A percentile compares a stretch with the other conserved stretches of the same genome.
Conservation (phyloP, 2,888 invertebrate genomes). For the Phrixothrix hirtus region DNA sequence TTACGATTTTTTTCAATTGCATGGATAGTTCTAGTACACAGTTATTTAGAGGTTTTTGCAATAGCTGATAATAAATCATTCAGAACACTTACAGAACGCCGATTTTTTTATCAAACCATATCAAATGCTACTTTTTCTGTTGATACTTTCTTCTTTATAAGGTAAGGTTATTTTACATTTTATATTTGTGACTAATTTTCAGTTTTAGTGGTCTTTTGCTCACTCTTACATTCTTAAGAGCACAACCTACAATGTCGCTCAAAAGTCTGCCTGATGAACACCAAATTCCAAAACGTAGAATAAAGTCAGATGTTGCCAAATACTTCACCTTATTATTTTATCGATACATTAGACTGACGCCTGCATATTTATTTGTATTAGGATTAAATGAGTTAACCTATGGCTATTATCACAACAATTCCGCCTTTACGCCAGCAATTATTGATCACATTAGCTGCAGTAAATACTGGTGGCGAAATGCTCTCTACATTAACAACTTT, state of each 20-base stretch:
- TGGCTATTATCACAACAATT: conserved; percentile 70
- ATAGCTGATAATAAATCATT: conserved; percentile 75
- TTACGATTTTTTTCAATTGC: conserved; percentile 76
- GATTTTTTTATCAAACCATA: conserved; percentile 79
- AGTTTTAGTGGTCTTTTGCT: conserved; percentile 70
- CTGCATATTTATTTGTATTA: conserved; percentile 80
- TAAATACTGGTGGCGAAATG: conserved; percentile 81
- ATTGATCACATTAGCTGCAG: conserved; percentile 74
- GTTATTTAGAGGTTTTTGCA: conserved; percentile 79
- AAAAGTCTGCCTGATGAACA: neutral
- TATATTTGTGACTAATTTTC: conserved; percentile 8
- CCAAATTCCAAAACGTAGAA: conserved; percentile 49
- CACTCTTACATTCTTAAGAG: conserved; percentile 69
- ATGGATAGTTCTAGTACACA: conserved; percentile 86
- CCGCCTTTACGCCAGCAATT: conserved; percentile 74
- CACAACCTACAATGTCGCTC: conserved; percentile 43
- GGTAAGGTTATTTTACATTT: conserved; percentile 56
- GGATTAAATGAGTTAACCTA: conserved; percentile 73
- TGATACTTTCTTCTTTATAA: conserved; percentile 85
- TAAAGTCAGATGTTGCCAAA: conserved; percentile 51
- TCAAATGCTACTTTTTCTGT: conserved; percentile 86
- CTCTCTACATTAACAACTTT: conserved; percentile 81
- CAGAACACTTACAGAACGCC: conserved; percentile 73
- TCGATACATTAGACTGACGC: conserved; percentile 74
- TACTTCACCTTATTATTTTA: conserved; percentile 63